These are phyloP conservation scores for Callorhinus ursinus DNA, from an alignment of 2,113 vertebrate species.

Conservation along the genomic window DNA sequence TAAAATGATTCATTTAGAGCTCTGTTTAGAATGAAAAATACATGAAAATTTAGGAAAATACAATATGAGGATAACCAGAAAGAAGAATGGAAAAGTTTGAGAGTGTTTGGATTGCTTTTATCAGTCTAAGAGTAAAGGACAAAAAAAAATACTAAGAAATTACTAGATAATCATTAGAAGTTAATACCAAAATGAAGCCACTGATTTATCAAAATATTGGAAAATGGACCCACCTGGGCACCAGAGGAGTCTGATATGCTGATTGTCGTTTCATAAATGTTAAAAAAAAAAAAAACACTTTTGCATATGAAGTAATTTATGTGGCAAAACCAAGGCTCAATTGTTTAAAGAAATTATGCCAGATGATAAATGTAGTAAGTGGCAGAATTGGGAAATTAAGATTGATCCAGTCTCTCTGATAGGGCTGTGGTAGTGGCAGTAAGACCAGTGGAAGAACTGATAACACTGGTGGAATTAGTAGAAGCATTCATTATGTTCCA, in stretches of 20 bases:
- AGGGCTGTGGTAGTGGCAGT: rapidly evolving
- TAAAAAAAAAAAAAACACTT: background rate
- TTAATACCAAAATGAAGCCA: background rate
- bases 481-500: background rate
- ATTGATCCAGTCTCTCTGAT: background rate
- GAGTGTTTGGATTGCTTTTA: background rate
- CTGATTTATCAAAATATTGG: background rate
- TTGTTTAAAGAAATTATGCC: background rate
- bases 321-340: background rate
- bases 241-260: background rate
- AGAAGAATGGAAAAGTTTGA: background rate
- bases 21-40: background rate
- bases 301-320: background rate
- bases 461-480: rapidly evolving
- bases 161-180: background rate
- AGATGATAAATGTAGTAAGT: background rate
- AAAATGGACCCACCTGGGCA: background rate
- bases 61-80: background rate
- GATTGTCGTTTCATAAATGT: background rate
- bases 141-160: background rate
- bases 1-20: background rate
- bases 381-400: background rate
- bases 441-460: background rate
- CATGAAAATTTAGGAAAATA: background rate
- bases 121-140: background rate